A percentile compares a stretch with the other conserved stretches of the same genome.
Conservation (phyloP, 2,888 invertebrate species). For the Digitonthophagus gazella region DNA sequence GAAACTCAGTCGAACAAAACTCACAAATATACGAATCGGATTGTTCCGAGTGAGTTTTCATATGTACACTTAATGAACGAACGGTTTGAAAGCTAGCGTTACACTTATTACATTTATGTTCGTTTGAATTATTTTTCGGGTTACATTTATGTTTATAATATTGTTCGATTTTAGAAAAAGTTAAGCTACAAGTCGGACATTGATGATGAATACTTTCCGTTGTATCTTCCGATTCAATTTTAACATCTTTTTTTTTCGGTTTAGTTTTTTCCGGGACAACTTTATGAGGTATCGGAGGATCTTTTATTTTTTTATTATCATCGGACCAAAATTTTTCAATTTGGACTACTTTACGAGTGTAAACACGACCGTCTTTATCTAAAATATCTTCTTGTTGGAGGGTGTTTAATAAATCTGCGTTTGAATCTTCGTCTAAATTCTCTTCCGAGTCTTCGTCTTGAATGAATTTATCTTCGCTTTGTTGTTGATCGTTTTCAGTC, state of each 20-base stretch:
- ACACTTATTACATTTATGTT: constrained; percentile 53
- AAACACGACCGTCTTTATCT: constrained; percentile 54
- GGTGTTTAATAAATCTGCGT: constrained; percentile 42
- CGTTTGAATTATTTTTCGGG: constrained; percentile 32
- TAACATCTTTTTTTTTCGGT: constrained; percentile 35
- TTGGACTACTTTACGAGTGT: constrained; percentile 58
- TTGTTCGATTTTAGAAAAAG: constrained; percentile 51
- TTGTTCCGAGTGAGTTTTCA: constrained; percentile 54
- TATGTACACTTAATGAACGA: constrained; percentile 61
- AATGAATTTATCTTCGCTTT: not conserved
- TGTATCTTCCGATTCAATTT: constrained; percentile 32
- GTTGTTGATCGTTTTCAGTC: not conserved
- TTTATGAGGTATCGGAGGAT: constrained; percentile 37
- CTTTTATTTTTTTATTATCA: constrained; percentile 38
- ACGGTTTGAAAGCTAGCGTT: constrained; percentile 54
- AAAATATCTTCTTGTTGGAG: constrained; percentile 53
- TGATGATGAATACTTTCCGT: constrained; percentile 48
- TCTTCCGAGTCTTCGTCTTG: constrained; percentile 25
- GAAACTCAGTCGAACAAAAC: constrained; percentile 67
- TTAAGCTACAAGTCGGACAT: constrained; percentile 52
- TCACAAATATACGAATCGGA: constrained; percentile 54
- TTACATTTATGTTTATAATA: constrained; percentile 52
- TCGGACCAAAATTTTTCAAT: constrained; percentile 60
- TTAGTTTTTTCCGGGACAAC: constrained; percentile 39
- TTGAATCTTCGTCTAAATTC: constrained; percentile 15